Percentiles rank a stretch among this genome's conserved stretches.
These are phyloP conservation scores for Galeopterus variegatus DNA, from an alignment of 2,113 vertebrate genomes.

Conservation along the genomic window DNA sequence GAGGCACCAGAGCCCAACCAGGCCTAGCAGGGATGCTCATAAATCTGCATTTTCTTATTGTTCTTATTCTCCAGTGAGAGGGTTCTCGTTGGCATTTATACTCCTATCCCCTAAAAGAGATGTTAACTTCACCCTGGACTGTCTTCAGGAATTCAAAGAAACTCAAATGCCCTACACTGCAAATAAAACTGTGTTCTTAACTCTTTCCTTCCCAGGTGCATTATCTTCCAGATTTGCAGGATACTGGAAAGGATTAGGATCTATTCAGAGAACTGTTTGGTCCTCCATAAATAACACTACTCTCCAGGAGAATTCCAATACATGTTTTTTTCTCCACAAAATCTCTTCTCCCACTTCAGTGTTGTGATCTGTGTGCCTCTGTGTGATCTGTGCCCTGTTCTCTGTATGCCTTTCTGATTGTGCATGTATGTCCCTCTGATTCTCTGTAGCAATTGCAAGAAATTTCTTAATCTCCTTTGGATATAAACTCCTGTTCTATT, in stretches of 20 bases:
- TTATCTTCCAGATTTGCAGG: background rate
- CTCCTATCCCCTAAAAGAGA: background rate
- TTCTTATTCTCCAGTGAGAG: background rate
- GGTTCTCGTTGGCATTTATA: background rate
- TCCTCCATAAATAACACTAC: background rate
- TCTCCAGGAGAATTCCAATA: background rate
- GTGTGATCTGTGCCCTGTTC: background rate
- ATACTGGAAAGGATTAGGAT: background rate
- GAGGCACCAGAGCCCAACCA: background rate
- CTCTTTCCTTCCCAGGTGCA: background rate
- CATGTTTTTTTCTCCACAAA: background rate
- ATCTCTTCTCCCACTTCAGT: background rate
- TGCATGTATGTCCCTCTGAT: background rate
- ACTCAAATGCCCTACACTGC: background rate
- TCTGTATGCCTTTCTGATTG: background rate
- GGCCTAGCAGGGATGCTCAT: background rate
- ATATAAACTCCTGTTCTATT: constrained; percentile 41
- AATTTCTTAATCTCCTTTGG: background rate
- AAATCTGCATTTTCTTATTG: background rate
- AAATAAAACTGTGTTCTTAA: background rate
- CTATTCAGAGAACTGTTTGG: background rate
- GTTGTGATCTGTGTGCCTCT: accelerated
- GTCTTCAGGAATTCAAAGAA: background rate
- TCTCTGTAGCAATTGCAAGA: background rate
- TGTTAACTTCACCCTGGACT: background rate